Evolutionary conservation across 2,888 invertebrate genomes (phyloP).

Genomic region (Scelioninae gen. 1): DNA sequence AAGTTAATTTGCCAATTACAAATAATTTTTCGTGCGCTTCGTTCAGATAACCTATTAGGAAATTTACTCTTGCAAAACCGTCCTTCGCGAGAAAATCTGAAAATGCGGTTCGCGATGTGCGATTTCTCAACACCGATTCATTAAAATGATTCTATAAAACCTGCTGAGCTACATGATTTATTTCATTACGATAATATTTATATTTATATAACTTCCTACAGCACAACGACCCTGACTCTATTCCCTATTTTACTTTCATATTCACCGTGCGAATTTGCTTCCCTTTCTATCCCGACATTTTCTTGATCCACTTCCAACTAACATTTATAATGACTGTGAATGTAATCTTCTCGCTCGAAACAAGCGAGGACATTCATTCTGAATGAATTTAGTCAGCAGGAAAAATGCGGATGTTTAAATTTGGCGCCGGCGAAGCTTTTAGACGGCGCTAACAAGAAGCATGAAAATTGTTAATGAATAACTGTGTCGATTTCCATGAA

Average conservation of each 20-base stretch:
- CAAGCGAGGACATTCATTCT: constrained; percentile 45
- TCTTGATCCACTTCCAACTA: constrained; percentile 58
- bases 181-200: constrained; percentile 44
- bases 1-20: constrained; percentile 19
- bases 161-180: constrained; percentile 33
- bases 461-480: no score
- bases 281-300: constrained; percentile 58
- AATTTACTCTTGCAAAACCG: constrained; percentile 9
- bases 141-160: constrained; percentile 17
- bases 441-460: constrained; percentile 23
- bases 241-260: constrained; percentile 67
- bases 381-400: constrained; percentile 48
- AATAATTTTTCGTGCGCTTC: neutral
- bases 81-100: constrained; percentile 9
- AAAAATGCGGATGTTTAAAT: constrained; percentile 54
- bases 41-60: constrained; percentile 13
- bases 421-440: constrained; percentile 40
- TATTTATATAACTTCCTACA: constrained; percentile 65
- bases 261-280: constrained; percentile 49
- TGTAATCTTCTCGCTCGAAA: constrained; percentile 44
- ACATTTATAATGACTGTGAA: constrained; percentile 39
- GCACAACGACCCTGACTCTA: constrained; percentile 64
- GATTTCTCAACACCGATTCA: constrained; percentile 12
- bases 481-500: no score
- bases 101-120: constrained; percentile 9